These are phyloP conservation scores for Myanophis thanlyinensis DNA, from an alignment of 2,113 vertebrate genomes.

Conservation along the genomic window DNA sequence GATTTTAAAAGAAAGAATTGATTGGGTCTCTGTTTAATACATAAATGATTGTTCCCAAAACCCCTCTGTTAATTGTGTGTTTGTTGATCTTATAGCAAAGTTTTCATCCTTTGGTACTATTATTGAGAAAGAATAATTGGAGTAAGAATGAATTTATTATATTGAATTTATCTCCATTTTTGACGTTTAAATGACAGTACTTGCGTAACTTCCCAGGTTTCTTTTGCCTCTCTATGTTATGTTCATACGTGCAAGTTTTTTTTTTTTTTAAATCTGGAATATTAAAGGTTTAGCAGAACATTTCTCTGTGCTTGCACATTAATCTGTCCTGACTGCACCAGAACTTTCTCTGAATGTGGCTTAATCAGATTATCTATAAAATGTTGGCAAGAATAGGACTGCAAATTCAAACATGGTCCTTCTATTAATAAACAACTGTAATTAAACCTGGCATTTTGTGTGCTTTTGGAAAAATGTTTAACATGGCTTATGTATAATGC, in stretches of 20 bases:
- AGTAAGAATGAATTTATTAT: conserved; percentile 1
- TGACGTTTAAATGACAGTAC: rapidly evolving
- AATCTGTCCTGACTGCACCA: not conserved
- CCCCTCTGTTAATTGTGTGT: not conserved
- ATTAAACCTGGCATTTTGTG: not conserved
- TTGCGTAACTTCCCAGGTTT: not conserved
- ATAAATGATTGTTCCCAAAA: not conserved
- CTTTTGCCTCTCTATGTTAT: not conserved
- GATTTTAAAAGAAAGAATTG: not conserved
- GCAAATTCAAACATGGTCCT: not conserved
- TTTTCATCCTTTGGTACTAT: not conserved
- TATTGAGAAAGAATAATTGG: not conserved
- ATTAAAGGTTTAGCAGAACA: not conserved
- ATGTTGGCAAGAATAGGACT: not conserved
- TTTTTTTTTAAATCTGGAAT: not conserved
- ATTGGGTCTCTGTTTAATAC: rapidly evolving
- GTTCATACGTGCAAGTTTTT: not conserved
- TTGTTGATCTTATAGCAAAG: not conserved
- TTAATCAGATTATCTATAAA: conserved; percentile 1
- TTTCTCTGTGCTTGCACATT: conserved; percentile 9
- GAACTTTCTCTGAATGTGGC: not conserved
- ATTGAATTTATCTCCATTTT: not conserved
- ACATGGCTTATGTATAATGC: not conserved
- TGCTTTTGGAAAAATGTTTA: not conserved
- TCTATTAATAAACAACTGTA: not conserved